phyloP scores from a whole-genome alignment of 1,140 invertebrate species.

The Pseudomyrmex gracilis region DNA sequence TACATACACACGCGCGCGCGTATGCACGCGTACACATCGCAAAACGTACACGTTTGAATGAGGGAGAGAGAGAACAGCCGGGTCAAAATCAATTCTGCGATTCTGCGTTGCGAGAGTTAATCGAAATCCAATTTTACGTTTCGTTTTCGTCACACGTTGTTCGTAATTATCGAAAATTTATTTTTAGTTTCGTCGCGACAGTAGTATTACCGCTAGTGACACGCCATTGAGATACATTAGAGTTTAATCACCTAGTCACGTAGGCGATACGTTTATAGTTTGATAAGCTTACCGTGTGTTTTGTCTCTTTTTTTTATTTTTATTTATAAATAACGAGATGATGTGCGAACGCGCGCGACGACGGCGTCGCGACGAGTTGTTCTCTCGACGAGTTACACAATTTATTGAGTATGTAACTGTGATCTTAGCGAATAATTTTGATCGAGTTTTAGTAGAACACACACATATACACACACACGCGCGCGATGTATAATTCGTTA shows the following conservation, averaged over 20 bases:
- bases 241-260: constrained; percentile 79
- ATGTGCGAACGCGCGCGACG: constrained; percentile 72
- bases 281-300: constrained; percentile 16
- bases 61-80: no score
- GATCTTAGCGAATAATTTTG: constrained; percentile 82
- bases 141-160: constrained; percentile 55
- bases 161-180: constrained; percentile 60
- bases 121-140: constrained; percentile 11
- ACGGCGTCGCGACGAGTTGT: constrained; percentile 23
- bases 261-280: constrained; percentile 84
- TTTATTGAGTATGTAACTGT: constrained; percentile 84
- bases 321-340: constrained; percentile 68
- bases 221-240: constrained; percentile 62
- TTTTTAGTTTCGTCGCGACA: constrained; percentile 15
- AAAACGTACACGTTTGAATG: no score
- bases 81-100: no score
- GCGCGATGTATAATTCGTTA: constrained; percentile 59
- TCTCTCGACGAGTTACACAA: constrained; percentile 64
- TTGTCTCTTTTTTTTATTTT: constrained; percentile 10
- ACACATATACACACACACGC: no score
- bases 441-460: constrained; percentile 79
- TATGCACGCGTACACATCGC: no score
- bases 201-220: constrained; percentile 70
- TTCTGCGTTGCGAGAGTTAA: no score
- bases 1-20: no score